Evolutionary conservation across 1,140 invertebrate genomes (phyloP).

Genomic region (Cheumatopsyche charites): DNA sequence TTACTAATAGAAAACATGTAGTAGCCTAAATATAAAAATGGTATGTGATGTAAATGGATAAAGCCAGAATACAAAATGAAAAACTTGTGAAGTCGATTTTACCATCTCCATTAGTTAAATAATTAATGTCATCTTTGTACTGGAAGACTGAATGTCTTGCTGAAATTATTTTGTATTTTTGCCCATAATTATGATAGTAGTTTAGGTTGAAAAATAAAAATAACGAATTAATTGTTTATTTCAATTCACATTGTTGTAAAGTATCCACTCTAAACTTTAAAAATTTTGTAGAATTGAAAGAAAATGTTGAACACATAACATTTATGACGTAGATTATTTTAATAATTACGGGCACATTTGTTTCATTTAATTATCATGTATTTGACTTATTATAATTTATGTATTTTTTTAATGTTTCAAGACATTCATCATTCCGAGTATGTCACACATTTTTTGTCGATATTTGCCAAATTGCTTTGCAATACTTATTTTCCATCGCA

Average conservation of each 20-base stretch:
- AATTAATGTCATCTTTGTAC: constrained; percentile 3
- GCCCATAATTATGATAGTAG: too few species aligned
- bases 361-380: too few species aligned
- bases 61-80: constrained; percentile 5
- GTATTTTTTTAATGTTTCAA: too few species aligned
- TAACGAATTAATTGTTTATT: too few species aligned
- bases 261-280: too few species aligned
- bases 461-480: not conserved
- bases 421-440: constrained; percentile 9
- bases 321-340: too few species aligned
- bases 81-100: constrained; percentile 25
- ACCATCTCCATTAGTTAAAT: not conserved
- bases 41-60: constrained; percentile 11
- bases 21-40: constrained; percentile 44
- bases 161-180: not conserved
- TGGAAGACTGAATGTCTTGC: constrained; percentile 19
- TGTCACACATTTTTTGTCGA: not conserved
- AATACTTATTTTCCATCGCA: not conserved
- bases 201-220: too few species aligned
- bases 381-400: too few species aligned
- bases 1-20: constrained; percentile 28
- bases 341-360: too few species aligned
- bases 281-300: too few species aligned
- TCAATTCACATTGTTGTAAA: too few species aligned
- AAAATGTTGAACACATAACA: too few species aligned